phyloP scores from a whole-genome alignment of 2,797 vertebrate species.

The Pterois miles region DNA sequence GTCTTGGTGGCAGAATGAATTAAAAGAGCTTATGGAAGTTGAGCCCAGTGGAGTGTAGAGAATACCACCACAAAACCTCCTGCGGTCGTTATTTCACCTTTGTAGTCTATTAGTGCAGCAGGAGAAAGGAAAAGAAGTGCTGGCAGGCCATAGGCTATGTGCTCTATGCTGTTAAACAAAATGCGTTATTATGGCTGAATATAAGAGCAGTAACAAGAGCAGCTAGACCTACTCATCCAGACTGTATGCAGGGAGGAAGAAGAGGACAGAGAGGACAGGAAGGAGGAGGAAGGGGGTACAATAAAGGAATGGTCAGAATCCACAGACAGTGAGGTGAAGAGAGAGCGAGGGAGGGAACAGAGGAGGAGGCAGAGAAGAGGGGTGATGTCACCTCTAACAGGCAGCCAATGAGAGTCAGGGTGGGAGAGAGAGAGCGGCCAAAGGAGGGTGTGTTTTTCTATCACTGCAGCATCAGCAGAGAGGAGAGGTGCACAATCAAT shows the following conservation, averaged over 20 bases:
- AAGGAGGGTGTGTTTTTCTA: slow-evolving; percentile 86
- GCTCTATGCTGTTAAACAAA: slow-evolving; percentile 36
- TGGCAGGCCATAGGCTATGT: slow-evolving; percentile 23
- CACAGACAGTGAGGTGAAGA: slow-evolving; percentile 64
- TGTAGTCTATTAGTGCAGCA: slow-evolving; percentile 38
- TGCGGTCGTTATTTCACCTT: slow-evolving; percentile 33
- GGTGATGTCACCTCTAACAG: slow-evolving; percentile 85
- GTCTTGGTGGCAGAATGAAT: slow-evolving; percentile 36
- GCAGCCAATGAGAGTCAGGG: slow-evolving; percentile 80
- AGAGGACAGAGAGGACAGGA: slow-evolving; percentile 33
- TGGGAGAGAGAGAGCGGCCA: slow-evolving; percentile 71
- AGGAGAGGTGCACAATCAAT: slow-evolving; percentile 81
- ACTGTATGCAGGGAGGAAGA: slow-evolving; percentile 34
- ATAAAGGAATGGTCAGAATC: slow-evolving; percentile 81
- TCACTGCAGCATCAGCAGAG: slow-evolving; percentile 87
- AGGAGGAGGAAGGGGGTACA: slow-evolving; percentile 49
- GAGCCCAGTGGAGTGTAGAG: slow-evolving; percentile 27
- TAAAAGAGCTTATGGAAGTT: slow-evolving; percentile 48
- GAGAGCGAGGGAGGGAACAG: slow-evolving; percentile 52
- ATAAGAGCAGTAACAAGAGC: slow-evolving; percentile 24
- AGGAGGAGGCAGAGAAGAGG: slow-evolving; percentile 72
- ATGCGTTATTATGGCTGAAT: slow-evolving; percentile 49
- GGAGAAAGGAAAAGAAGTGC: slow-evolving; percentile 15
- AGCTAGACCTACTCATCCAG: slow-evolving; percentile 49
- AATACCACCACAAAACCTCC: slow-evolving; percentile 33